Evolutionary conservation across 2,888 invertebrate species (phyloP).

Genomic region (Eupithecia abbreviata): DNA sequence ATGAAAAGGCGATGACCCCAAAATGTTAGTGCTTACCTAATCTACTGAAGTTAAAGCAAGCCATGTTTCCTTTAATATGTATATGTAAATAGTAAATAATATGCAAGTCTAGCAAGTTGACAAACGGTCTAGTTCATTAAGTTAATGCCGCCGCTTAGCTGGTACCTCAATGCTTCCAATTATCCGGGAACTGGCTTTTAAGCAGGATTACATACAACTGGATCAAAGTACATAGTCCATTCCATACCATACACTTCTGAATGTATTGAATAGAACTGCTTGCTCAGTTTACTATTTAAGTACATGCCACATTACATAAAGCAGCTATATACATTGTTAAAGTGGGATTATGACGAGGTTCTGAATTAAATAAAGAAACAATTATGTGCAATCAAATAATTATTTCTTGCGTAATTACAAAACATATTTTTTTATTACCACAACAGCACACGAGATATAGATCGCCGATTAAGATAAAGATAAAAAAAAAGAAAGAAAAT

Average conservation of each 20-base stretch:
- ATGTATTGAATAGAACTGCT: slow-evolving; percentile 38
- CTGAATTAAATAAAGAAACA: background rate
- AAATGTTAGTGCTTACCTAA: background rate
- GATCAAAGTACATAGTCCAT: slow-evolving; percentile 6
- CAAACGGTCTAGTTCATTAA: slow-evolving; percentile 52
- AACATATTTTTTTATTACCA: background rate
- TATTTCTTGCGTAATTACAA: background rate
- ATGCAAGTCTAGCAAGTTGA: slow-evolving; percentile 10
- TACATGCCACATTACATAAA: slow-evolving; percentile 25
- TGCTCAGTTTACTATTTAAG: slow-evolving; percentile 28
- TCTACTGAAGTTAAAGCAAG: background rate
- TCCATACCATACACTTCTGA: slow-evolving; percentile 16
- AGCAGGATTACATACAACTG: slow-evolving; percentile 45
- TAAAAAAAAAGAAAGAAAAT: background rate
- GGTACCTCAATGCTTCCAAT: slow-evolving; percentile 54
- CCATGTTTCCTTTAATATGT: background rate
- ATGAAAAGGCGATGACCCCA: background rate
- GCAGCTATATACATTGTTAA: background rate
- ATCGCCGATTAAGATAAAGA: background rate
- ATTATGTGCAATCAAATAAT: background rate
- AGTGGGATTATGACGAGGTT: background rate
- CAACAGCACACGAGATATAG: background rate
- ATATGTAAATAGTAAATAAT: background rate
- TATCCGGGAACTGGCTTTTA: slow-evolving; percentile 49
- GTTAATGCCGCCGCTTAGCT: slow-evolving; percentile 47